Evolutionary conservation across 2,888 invertebrate species (phyloP).

Genomic region (Harpalus rubripes): DNA sequence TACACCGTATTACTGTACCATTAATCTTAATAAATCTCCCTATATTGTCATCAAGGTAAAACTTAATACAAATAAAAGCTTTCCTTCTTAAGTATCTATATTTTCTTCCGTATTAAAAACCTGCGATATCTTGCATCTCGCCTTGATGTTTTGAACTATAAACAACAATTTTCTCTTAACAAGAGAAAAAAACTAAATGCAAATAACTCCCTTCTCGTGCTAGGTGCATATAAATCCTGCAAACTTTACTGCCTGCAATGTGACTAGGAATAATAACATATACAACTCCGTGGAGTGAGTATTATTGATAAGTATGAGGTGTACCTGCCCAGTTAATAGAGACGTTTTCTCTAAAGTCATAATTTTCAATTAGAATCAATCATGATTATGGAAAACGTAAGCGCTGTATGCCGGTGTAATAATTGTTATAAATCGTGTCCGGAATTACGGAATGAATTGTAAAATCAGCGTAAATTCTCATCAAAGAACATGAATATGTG

Average conservation of each 20-base stretch:
- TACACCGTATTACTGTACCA: too few species aligned
- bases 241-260: neutral
- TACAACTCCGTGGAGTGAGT: neutral
- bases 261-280: neutral
- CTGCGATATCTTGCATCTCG: neutral
- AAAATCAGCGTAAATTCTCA: neutral
- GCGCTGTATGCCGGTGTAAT: constrained; percentile 33
- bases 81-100: neutral
- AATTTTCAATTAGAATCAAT: constrained; percentile 48
- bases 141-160: constrained; percentile 1
- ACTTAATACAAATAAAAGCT: neutral
- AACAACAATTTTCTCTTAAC: constrained; percentile 4
- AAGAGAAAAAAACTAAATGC: constrained; percentile 1
- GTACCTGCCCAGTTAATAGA: constrained; percentile 2
- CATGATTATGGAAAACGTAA: constrained; percentile 18
- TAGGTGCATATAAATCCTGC: constrained; percentile 13
- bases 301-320: constrained; percentile 8
- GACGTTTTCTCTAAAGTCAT: constrained; percentile 1
- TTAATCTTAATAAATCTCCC: too few species aligned
- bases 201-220: constrained; percentile 23
- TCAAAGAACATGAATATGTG: neutral
- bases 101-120: neutral
- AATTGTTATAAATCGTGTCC: constrained; percentile 22
- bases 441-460: constrained; percentile 19
- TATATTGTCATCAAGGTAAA: too few species aligned